Conservation (phyloP, 2,797 vertebrate species). For the Sparus aurata region DNA sequence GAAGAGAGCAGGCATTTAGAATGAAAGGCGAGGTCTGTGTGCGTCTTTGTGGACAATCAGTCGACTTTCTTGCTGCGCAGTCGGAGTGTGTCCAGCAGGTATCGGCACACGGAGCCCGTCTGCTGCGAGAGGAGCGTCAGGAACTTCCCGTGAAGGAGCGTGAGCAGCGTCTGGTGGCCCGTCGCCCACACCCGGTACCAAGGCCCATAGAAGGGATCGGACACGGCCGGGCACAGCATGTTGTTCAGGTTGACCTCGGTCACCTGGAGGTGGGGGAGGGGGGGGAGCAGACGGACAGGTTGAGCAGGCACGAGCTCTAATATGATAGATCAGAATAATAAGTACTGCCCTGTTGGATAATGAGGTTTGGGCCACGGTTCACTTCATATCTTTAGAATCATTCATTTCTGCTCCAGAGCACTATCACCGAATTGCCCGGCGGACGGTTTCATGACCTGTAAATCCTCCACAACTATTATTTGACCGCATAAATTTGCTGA, state of each 20-base stretch:
- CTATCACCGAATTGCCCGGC: slow-evolving; percentile 1
- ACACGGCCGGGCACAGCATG: slow-evolving; percentile 98
- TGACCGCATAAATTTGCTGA: slow-evolving; percentile 22
- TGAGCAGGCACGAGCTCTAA: background rate
- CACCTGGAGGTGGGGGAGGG: slow-evolving; percentile 80
- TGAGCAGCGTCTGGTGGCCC: slow-evolving; percentile 97
- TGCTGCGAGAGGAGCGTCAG: slow-evolving; percentile 91
- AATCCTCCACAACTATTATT: slow-evolving; percentile 21
- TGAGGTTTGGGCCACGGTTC: slow-evolving; percentile 24
- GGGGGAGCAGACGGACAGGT: slow-evolving; percentile 16
- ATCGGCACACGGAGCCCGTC: slow-evolving; percentile 85
- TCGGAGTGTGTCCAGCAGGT: slow-evolving; percentile 87
- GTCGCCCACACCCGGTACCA: slow-evolving; percentile 98
- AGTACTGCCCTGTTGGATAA: slow-evolving; percentile 22
- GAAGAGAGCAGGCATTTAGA: slow-evolving; percentile 59
- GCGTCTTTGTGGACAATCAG: slow-evolving; percentile 74
- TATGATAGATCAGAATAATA: slow-evolving; percentile 5
- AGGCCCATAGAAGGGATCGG: slow-evolving; percentile 97
- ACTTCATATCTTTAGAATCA: slow-evolving; percentile 43
- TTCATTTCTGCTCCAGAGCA: slow-evolving; percentile 36
- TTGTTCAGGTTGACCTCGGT: slow-evolving; percentile 99
- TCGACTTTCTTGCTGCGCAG: slow-evolving; percentile 95
- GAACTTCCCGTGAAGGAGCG: slow-evolving; percentile 95
- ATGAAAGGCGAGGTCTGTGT: slow-evolving; percentile 54
- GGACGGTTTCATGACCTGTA: slow-evolving; percentile 18